A percentile compares a stretch with the other conserved stretches of the same genome.
Conservation (phyloP, 2,888 invertebrate species). For the Cordilura impudica region DNA sequence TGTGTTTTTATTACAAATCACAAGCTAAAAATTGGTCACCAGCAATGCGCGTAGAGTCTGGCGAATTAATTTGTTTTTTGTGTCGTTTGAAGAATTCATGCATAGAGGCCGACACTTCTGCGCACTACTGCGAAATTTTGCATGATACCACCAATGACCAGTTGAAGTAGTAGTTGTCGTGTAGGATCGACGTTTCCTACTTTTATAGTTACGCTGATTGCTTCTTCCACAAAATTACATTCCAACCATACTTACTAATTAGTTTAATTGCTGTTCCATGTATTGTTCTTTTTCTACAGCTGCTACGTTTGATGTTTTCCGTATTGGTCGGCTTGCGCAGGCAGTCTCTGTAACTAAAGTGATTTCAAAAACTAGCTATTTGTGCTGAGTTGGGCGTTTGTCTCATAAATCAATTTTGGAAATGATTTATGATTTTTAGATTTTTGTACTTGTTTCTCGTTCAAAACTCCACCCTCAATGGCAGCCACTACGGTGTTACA, state of each 20-base stretch:
- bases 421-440: no score
- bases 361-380: no score
- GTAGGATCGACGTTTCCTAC: not conserved
- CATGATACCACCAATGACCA: constrained; percentile 1
- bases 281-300: no score
- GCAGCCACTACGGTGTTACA: no score
- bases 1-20: not conserved
- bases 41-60: not conserved
- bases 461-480: no score
- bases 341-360: no score
- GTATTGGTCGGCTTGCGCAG: no score
- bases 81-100: not conserved
- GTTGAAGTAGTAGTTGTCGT: not conserved
- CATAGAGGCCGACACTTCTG: not conserved
- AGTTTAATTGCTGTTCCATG: constrained; percentile 8
- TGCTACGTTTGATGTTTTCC: no score
- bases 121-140: not conserved
- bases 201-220: not conserved
- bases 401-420: no score
- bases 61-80: not conserved
- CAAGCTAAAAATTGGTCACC: not conserved
- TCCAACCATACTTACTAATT: not conserved
- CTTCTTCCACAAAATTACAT: not conserved
- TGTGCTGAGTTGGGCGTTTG: no score
- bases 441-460: no score